phyloP scores from a whole-genome alignment of 2,113 vertebrate genomes.

The Neolamprologus ventralis region DNA sequence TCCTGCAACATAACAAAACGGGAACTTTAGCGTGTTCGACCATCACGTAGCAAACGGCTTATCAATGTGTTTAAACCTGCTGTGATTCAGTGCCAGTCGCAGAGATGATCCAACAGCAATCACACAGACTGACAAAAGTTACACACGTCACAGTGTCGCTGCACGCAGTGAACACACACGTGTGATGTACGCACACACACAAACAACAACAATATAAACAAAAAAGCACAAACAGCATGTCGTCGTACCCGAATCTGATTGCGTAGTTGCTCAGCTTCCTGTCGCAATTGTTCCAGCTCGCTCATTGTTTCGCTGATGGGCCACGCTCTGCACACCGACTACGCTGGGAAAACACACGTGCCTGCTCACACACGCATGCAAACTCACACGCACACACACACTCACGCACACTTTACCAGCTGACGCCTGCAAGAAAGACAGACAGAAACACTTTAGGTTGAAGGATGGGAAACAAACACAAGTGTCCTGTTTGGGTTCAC shows the following conservation, averaged over 20 bases:
- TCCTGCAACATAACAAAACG: constrained; percentile 74
- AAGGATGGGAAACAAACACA: constrained; percentile 33
- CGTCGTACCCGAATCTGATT: constrained; percentile 90
- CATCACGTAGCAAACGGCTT: background rate
- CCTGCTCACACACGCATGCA: background rate
- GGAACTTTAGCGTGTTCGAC: background rate
- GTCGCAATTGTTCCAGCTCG: constrained; percentile 94
- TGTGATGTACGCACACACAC: background rate
- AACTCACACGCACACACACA: background rate
- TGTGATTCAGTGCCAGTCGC: background rate
- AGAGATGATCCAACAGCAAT: background rate
- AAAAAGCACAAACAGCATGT: background rate
- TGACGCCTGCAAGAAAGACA: constrained; percentile 60
- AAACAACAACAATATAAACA: background rate
- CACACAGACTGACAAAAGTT: background rate
- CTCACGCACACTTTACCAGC: constrained; percentile 13
- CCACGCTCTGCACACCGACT: constrained; percentile 33
- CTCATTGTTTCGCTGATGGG: constrained; percentile 79
- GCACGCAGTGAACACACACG: background rate
- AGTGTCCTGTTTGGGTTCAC: constrained; percentile 38
- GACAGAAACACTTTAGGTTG: constrained; percentile 25
- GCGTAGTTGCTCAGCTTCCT: constrained; percentile 93
- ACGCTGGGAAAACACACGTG: constrained; percentile 26
- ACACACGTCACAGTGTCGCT: background rate
- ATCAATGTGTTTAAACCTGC: background rate